Conservation (phyloP, 2,888 invertebrate species). For the Amiota mariae region DNA sequence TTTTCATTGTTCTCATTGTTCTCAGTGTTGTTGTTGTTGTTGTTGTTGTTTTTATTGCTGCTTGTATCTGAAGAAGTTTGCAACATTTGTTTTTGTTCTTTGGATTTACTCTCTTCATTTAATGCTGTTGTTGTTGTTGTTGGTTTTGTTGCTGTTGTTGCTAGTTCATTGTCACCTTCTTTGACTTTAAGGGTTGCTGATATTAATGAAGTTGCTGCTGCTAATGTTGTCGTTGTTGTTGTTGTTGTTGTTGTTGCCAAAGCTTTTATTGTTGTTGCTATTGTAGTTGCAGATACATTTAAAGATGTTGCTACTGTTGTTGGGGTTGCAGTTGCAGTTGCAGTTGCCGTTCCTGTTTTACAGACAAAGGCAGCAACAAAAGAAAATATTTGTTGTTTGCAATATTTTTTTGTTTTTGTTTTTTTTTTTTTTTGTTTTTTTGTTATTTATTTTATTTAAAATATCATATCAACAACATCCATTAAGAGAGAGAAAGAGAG, state of each 20-base stretch:
- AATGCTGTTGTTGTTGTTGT: constrained; percentile 33
- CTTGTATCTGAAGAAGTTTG: constrained; percentile 1
- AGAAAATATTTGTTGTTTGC: constrained; percentile 58
- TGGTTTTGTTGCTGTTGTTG: constrained; percentile 39
- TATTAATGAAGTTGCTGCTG: not conserved
- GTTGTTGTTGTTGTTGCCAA: constrained; percentile 22
- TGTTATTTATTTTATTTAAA: constrained; percentile 35
- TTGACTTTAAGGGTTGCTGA: constrained; percentile 22
- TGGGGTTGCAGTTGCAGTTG: constrained; percentile 62
- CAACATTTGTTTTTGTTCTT: constrained; percentile 6
- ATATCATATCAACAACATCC: constrained; percentile 61
- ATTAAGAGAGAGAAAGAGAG: constrained; percentile 35
- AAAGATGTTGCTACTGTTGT: constrained; percentile 60
- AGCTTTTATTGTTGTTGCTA: constrained; percentile 29
- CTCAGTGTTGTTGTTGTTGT: not conserved
- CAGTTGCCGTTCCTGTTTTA: constrained; percentile 53
- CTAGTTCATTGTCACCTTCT: constrained; percentile 23
- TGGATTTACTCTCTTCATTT: constrained; percentile 15
- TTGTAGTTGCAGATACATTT: constrained; percentile 45
- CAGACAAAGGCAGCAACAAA: constrained; percentile 46
- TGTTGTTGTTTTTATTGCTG: not conserved
- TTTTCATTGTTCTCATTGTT: constrained; percentile 17
- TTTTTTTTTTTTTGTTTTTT: constrained; percentile 32
- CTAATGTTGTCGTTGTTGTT: constrained; percentile 10
- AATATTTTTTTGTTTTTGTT: constrained; percentile 45